These are phyloP conservation scores for Tenthredo scrophulariae DNA, from an alignment of 2,888 invertebrate species.

Conservation along the genomic window DNA sequence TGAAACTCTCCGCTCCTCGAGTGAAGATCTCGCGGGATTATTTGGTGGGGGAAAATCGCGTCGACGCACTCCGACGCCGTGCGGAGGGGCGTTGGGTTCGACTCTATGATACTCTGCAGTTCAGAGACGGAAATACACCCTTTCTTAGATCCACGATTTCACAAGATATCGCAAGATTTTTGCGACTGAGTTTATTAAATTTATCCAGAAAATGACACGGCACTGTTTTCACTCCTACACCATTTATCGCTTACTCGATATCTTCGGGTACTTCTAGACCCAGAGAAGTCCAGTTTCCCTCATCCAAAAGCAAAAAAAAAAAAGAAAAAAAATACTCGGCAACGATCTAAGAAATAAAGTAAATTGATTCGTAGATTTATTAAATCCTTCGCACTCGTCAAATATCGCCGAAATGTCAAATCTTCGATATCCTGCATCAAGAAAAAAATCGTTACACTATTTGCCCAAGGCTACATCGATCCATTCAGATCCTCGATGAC, in stretches of 20 bases:
- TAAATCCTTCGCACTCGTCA: too few relatives aligned
- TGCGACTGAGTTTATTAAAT: background rate
- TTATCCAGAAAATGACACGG: background rate
- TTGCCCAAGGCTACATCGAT: background rate
- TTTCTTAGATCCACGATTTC: conserved; percentile 7
- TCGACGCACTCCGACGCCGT: conserved; percentile 59
- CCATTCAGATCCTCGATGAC: background rate
- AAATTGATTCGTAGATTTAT: background rate
- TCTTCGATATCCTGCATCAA: background rate
- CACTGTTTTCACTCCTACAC: background rate
- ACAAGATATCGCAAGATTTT: conserved; percentile 20
- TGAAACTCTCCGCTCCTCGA: conserved; percentile 83
- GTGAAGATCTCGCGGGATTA: conserved; percentile 68
- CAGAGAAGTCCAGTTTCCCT: background rate
- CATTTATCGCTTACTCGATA: background rate
- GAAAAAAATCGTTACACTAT: background rate
- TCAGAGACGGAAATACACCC: conserved; percentile 50
- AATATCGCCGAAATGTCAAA: too few relatives aligned
- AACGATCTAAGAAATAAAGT: background rate
- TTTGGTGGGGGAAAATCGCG: conserved; percentile 49
- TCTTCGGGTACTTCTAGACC: background rate
- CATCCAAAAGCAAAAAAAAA: too few relatives aligned
- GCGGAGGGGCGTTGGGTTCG: conserved; percentile 64
- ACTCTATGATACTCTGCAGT: conserved; percentile 40
- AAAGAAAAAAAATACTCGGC: too few relatives aligned